Percentiles rank a stretch among this genome's conserved stretches.
Evolutionary conservation across 2,113 vertebrate species (phyloP).

Genomic region (Bos indicus): DNA sequence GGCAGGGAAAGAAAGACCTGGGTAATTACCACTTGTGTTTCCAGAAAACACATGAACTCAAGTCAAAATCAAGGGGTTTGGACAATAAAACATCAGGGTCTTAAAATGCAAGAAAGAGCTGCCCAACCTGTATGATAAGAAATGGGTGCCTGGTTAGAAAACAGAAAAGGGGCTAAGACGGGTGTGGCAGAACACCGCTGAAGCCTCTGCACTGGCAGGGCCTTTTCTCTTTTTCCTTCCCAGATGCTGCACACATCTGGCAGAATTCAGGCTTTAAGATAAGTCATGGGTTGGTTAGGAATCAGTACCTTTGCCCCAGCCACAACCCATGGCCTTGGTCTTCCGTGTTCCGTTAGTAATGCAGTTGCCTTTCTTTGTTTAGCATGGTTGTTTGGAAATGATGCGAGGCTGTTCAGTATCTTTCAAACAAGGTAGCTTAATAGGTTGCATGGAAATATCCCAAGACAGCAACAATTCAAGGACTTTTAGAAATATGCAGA

Average conservation of each 20-base stretch:
- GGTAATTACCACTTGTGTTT: slow-evolving; percentile 81
- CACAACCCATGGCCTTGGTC: not conserved
- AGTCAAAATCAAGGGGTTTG: slow-evolving; percentile 69
- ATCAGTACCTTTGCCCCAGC: not conserved
- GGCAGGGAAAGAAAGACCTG: slow-evolving; percentile 79
- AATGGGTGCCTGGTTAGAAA: slow-evolving; percentile 37
- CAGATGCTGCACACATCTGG: not conserved
- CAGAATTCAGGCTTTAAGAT: slow-evolving; percentile 4
- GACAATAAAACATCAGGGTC: slow-evolving; percentile 72
- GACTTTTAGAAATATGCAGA: not conserved
- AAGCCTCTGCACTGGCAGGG: not conserved
- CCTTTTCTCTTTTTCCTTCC: slow-evolving; percentile 6
- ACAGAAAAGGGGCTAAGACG: not conserved
- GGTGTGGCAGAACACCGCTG: not conserved
- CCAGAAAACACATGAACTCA: slow-evolving; percentile 77
- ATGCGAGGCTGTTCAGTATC: not conserved
- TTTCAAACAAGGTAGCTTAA: slow-evolving; percentile 27
- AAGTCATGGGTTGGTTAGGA: slow-evolving; percentile 14
- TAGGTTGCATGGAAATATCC: not conserved
- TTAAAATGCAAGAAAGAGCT: slow-evolving; percentile 52
- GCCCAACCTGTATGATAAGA: slow-evolving; percentile 51
- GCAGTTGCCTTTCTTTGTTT: not conserved
- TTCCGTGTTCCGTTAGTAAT: not conserved
- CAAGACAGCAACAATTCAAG: not conserved
- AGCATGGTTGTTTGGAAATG: not conserved